Conservation (phyloP, 2,113 vertebrate species). For the Ceyx margarethae region DNA sequence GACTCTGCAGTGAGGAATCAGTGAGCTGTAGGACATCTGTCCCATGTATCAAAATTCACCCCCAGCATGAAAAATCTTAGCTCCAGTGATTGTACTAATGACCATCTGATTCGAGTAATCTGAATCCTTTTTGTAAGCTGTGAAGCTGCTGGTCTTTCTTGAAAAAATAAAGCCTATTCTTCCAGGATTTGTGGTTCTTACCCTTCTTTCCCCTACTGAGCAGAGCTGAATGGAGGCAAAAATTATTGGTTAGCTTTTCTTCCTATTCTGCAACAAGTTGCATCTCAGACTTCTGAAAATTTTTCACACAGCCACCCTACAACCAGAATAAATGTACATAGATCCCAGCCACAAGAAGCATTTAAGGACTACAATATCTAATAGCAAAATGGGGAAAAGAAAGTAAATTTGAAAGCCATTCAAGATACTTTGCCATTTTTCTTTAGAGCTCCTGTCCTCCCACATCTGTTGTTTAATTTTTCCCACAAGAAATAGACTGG, state of each 20-base stretch:
- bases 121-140: background rate
- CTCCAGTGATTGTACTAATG: background rate
- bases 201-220: background rate
- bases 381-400: background rate
- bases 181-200: background rate
- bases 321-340: background rate
- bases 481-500: slow-evolving; percentile 11
- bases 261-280: background rate
- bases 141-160: background rate
- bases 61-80: background rate
- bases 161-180: background rate
- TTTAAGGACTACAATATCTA: background rate
- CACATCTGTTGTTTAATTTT: slow-evolving; percentile 28
- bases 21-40: background rate
- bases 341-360: background rate
- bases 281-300: background rate
- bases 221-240: background rate
- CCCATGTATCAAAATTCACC: background rate
- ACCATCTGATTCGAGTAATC: background rate
- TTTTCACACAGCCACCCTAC: background rate
- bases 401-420: background rate
- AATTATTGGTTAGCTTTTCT: background rate
- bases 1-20: background rate
- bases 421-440: background rate
- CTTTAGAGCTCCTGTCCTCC: background rate